These are phyloP conservation scores for Tholera decimalis DNA, from an alignment of 2,888 invertebrate species.

Conservation along the genomic window DNA sequence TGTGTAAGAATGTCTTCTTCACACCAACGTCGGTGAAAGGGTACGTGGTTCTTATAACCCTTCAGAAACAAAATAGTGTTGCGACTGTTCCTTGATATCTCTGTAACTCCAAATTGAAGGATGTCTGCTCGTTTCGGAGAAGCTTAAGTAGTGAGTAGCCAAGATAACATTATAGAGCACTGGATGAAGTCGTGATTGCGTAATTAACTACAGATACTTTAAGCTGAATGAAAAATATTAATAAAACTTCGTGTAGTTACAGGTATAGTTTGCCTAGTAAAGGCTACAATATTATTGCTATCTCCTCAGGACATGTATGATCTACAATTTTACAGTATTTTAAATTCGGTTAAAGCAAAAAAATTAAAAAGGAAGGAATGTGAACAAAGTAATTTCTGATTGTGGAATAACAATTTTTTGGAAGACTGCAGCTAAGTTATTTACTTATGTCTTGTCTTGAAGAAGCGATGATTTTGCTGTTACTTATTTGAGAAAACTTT, in stretches of 20 bases:
- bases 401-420: slow-evolving; percentile 26
- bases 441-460: neutral
- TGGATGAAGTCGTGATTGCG: slow-evolving; percentile 8
- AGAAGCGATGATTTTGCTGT: neutral
- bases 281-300: neutral
- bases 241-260: neutral
- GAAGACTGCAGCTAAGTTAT: slow-evolving; percentile 14
- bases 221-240: neutral
- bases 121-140: slow-evolving; percentile 15
- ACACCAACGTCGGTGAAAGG: neutral
- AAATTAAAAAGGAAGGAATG: slow-evolving; percentile 1
- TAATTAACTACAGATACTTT: neutral
- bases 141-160: slow-evolving; percentile 13
- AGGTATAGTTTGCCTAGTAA: too few relatives aligned
- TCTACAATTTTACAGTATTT: neutral
- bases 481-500: slow-evolving; percentile 3
- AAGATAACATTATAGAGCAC: slow-evolving; percentile 17
- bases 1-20: neutral
- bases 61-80: neutral
- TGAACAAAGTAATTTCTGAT: slow-evolving; percentile 5
- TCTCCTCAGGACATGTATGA: neutral
- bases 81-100: neutral
- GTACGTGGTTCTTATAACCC: neutral
- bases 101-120: slow-evolving; percentile 1
- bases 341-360: neutral